Evolutionary conservation across 2,113 vertebrate genomes (phyloP).

Genomic region (Sula dactylatra): DNA sequence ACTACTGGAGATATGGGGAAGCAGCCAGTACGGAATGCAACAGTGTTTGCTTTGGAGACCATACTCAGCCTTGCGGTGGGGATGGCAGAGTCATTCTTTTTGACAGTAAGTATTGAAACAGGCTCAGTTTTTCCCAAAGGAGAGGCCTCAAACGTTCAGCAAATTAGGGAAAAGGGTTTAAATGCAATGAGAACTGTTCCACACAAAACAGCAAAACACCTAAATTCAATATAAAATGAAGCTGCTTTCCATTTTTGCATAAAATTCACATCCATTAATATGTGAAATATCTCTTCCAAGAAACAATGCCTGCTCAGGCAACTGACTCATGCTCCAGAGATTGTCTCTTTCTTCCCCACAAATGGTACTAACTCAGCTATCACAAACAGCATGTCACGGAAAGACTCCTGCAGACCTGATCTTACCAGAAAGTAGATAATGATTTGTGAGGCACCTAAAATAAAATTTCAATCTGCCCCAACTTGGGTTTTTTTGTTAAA

Average conservation of each 20-base stretch:
- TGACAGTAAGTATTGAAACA: slow-evolving; percentile 84
- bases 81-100: slow-evolving; percentile 97
- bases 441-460: not conserved
- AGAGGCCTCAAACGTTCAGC: not conserved
- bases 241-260: not conserved
- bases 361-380: not conserved
- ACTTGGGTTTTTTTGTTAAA: not conserved
- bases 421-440: not conserved
- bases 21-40: slow-evolving; percentile 92
- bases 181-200: not conserved
- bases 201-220: not conserved
- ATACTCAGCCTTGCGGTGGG: slow-evolving; percentile 93
- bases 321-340: not conserved
- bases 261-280: not conserved
- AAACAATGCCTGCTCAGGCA: not conserved
- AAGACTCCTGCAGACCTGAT: not conserved
- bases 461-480: not conserved
- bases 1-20: slow-evolving; percentile 84
- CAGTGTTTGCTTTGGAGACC: slow-evolving; percentile 95
- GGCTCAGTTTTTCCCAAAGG: slow-evolving; percentile 13
- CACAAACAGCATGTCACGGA: not conserved
- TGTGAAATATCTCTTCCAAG: not conserved
- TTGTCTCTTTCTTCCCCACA: not conserved
- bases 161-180: slow-evolving; percentile 9
- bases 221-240: not conserved